A percentile compares a stretch with the other conserved stretches of the same genome.
Evolutionary conservation across 92 coral and sea anemone species (phyloP).

Genomic region (Zoanthus sociatus): DNA sequence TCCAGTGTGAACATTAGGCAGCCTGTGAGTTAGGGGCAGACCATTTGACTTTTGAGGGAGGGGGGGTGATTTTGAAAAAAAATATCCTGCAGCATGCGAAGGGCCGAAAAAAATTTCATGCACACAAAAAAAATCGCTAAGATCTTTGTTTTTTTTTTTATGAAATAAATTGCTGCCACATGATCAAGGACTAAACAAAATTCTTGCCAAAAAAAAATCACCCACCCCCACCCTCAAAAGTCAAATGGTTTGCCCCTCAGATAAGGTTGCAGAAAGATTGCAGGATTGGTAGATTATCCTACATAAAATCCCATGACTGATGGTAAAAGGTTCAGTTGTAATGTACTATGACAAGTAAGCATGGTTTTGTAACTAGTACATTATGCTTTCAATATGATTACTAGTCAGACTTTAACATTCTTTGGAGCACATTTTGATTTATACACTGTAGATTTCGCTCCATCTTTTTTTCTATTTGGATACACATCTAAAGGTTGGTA

Average conservation of each 20-base stretch:
- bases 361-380: constrained; percentile 11
- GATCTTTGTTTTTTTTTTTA: too few species aligned
- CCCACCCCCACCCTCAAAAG: too few species aligned
- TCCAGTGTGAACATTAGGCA: neutral
- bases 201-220: too few species aligned
- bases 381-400: neutral
- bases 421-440: neutral
- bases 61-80: too few species aligned
- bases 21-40: neutral
- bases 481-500: neutral
- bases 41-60: neutral
- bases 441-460: neutral
- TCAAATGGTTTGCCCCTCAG: too few species aligned
- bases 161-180: too few species aligned
- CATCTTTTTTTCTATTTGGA: neutral
- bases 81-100: too few species aligned
- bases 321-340: neutral
- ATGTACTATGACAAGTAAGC: neutral
- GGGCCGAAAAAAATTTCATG: too few species aligned
- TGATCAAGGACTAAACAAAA: too few species aligned
- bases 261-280: constrained; percentile 5
- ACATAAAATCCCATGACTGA: constrained; percentile 10
- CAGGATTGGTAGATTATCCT: constrained; percentile 5
- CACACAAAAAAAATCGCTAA: too few species aligned
- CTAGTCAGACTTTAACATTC: neutral